A percentile compares a stretch with the other conserved stretches of the same genome.
Conservation (phyloP, 2,113 vertebrate genomes). For the Mormoops blainvillei region DNA sequence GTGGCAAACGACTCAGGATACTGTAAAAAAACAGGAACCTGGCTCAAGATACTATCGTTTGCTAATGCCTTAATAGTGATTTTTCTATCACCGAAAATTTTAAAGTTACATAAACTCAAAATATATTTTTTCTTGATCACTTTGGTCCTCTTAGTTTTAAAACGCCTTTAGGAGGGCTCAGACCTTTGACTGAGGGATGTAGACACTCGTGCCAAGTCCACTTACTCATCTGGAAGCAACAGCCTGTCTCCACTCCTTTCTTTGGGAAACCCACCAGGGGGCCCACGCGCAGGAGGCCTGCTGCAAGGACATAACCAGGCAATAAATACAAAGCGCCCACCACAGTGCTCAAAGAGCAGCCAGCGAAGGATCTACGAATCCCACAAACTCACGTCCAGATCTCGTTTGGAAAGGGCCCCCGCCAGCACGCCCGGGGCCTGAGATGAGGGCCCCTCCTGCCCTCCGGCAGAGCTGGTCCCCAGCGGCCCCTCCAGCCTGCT, state of each 20-base stretch:
- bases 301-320: neutral
- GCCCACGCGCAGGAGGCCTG: rapidly evolving
- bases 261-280: neutral
- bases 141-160: neutral
- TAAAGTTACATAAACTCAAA: neutral
- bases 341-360: rapidly evolving
- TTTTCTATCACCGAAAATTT: neutral
- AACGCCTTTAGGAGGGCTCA: neutral
- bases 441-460: too few species aligned
- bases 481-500: too few species aligned
- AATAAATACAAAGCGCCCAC: rapidly evolving
- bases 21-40: neutral
- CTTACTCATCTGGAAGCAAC: neutral
- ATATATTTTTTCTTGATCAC: neutral
- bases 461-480: too few species aligned
- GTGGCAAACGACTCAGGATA: neutral
- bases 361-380: rapidly evolving
- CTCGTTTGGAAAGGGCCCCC: too few species aligned
- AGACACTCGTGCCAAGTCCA: neutral
- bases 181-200: neutral
- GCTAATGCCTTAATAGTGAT: neutral
- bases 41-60: neutral
- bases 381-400: too few species aligned
- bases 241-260: rapidly evolving
- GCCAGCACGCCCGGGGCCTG: too few species aligned